Evolutionary conservation across 2,113 vertebrate species (phyloP).

Genomic region (Monopterus albus): DNA sequence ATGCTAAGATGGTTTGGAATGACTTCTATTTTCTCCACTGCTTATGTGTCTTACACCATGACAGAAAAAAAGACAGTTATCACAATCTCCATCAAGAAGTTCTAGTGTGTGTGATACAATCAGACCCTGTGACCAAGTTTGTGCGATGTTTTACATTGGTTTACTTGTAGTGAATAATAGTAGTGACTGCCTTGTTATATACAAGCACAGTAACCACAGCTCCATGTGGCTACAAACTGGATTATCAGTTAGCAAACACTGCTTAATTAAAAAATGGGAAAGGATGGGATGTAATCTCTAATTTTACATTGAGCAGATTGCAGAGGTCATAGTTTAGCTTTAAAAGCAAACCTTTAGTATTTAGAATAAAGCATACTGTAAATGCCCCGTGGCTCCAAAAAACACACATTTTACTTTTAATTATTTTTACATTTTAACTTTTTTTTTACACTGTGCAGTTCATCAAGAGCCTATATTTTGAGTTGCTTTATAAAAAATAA

Average conservation of each 20-base stretch:
- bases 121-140: constrained; percentile 15
- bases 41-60: constrained; percentile 36
- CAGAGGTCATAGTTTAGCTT: constrained; percentile 61
- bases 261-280: neutral
- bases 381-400: constrained; percentile 43
- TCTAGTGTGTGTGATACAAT: constrained; percentile 21
- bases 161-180: neutral
- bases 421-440: too few relatives aligned
- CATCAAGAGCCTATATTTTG: neutral
- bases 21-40: constrained; percentile 46
- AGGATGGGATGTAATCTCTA: neutral
- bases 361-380: constrained; percentile 19
- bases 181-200: neutral
- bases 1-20: constrained; percentile 47
- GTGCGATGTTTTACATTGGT: constrained; percentile 28
- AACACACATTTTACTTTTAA: constrained; percentile 3
- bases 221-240: neutral
- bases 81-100: constrained; percentile 50
- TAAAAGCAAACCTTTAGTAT: constrained; percentile 36
- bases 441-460: neutral
- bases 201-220: neutral
- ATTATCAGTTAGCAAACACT: neutral
- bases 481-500: neutral
- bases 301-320: constrained; percentile 28
- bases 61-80: constrained; percentile 61